Evolutionary conservation across 2,888 invertebrate genomes (phyloP), one percentile per base, ranked within the genome.

Genomic region (Parascotia fuliginaria): DNA sequence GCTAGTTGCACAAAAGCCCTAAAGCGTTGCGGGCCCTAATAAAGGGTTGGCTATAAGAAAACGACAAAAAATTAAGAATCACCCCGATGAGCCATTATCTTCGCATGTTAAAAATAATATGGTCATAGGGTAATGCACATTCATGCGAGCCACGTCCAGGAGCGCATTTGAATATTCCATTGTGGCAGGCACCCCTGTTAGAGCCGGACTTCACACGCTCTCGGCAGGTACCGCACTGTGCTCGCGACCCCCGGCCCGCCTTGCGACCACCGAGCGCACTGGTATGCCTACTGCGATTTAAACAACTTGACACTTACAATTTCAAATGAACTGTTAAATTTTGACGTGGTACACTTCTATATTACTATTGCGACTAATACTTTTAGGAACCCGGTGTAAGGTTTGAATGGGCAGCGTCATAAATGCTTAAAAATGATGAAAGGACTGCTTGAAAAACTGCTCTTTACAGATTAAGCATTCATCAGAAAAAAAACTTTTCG

Each of bases 61-160:
- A 81, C 83, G 74, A 86, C 83, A 88, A 89, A 90, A 89, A 90
- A 89, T 88, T 90, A 87, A 87, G 87, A 91, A 89, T 92, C 89
- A 87, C 88, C 89, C 88, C 91, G 92, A 91, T 91, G 87, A 83
- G 85, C 89, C 80, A 91, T 92, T 92, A 92, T 92, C 92, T 90
- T 89, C 77, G 79, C 78, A 87, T 85, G 88, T 85, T 91, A 90
- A 87, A 92, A 92, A 92, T 91, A 91, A 91, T 91, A 89, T 85
- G 90, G 90, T 89, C 89, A 88, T 91, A 88, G 91, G 89, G 92
- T 87, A 87, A 83, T 85, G 87, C 71, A 87, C 87, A 90, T 90
- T 91, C 86, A 89, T 85, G 87, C 85, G 83, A 81, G 87, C 82
- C 83, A 74, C 86, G 92, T 91, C 92, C 91, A 92, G 83, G 90